Evolutionary conservation across 2,113 vertebrate species (phyloP).

Genomic region (Phoenicopterus ruber): DNA sequence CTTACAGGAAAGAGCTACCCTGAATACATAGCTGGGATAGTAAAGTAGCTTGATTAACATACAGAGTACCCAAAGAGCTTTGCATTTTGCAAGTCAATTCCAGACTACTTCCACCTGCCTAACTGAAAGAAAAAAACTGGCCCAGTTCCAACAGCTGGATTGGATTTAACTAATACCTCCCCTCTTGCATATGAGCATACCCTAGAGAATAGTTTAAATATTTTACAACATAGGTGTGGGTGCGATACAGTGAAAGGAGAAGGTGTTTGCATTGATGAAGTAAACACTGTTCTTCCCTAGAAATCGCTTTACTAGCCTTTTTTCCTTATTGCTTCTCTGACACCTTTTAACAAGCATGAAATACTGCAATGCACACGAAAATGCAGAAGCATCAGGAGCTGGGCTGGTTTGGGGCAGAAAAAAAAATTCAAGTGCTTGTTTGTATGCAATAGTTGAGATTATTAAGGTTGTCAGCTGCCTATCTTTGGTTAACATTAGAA

Average conservation of each 20-base stretch:
- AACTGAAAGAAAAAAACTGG: background rate
- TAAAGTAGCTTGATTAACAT: background rate
- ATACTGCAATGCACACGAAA: background rate
- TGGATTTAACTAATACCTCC: background rate
- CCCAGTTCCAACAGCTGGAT: background rate
- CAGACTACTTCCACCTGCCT: slow-evolving; percentile 17
- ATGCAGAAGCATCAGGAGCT: background rate
- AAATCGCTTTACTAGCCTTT: background rate
- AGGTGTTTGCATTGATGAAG: background rate
- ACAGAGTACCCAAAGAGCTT: background rate
- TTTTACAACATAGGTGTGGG: background rate
- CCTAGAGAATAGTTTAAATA: background rate
- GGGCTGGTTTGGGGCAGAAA: background rate
- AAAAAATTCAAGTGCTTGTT: background rate
- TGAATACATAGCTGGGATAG: background rate
- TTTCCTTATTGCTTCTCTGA: background rate
- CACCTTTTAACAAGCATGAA: background rate
- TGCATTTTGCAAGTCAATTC: slow-evolving; percentile 9
- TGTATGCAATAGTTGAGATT: background rate
- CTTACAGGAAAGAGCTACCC: background rate
- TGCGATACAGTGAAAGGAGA: background rate
- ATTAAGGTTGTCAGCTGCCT: background rate
- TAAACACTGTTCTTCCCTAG: background rate
- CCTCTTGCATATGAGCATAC: background rate
- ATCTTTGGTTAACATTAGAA: background rate